These are phyloP conservation scores for Drosophila grimshawi DNA, from an alignment of 1,140 invertebrate genomes.

Conservation along the genomic window DNA sequence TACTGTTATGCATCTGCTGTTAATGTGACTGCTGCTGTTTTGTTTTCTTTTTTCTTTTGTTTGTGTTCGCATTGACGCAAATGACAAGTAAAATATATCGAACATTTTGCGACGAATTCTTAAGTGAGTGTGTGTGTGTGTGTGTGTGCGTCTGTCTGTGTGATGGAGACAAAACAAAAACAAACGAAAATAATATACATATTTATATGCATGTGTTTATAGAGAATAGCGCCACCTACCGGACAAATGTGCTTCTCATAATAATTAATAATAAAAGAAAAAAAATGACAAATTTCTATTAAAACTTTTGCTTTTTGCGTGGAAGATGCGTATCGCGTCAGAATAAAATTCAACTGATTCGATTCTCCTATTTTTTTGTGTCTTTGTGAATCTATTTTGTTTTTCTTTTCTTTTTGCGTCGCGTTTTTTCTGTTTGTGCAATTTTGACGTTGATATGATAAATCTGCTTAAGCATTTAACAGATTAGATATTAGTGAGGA, in stretches of 20 bases:
- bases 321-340: slow-evolving; percentile 27
- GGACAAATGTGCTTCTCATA: not conserved
- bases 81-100: slow-evolving; percentile 17
- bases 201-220: slow-evolving; percentile 1
- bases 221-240: slow-evolving; percentile 6
- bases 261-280: slow-evolving; percentile 15
- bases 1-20: slow-evolving; percentile 13
- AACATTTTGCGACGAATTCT: slow-evolving; percentile 20
- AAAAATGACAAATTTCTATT: slow-evolving; percentile 10
- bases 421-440: slow-evolving; percentile 46
- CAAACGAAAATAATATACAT: slow-evolving; percentile 19
- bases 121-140: slow-evolving; percentile 2
- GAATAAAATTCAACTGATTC: slow-evolving; percentile 63
- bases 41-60: not conserved
- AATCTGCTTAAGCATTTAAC: slow-evolving; percentile 61
- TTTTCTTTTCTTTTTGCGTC: slow-evolving; percentile 16
- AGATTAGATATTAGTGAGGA: slow-evolving; percentile 67
- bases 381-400: slow-evolving; percentile 5
- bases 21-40: slow-evolving; percentile 1
- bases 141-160: slow-evolving; percentile 1
- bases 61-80: slow-evolving; percentile 42
- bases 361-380: slow-evolving; percentile 14
- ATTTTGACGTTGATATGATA: slow-evolving; percentile 60
- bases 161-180: slow-evolving; percentile 20
- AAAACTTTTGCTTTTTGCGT: slow-evolving; percentile 15